Conservation (phyloP, 2,113 vertebrate genomes). For the Calidris pugnax region DNA sequence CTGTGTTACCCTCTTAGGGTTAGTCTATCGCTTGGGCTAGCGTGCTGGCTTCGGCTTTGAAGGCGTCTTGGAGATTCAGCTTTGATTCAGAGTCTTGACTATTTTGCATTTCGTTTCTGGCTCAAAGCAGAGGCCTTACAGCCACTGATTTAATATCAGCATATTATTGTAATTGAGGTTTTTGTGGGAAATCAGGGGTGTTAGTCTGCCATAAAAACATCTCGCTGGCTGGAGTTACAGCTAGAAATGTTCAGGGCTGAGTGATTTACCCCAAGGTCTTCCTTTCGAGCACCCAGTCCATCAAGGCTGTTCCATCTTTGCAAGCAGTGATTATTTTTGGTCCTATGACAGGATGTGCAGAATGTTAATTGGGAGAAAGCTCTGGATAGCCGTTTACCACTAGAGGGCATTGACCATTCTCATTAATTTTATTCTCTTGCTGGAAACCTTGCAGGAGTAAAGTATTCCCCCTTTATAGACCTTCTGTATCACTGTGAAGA, state of each 20-base stretch:
- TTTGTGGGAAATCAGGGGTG: not conserved
- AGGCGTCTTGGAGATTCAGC: not conserved
- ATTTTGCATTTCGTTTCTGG: not conserved
- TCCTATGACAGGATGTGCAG: not conserved
- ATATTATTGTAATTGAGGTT: not conserved
- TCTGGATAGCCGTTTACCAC: not conserved
- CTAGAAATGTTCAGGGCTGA: not conserved
- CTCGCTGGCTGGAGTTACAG: not conserved
- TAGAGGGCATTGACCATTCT: slow-evolving; percentile 30
- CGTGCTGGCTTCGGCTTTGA: fast-evolving
- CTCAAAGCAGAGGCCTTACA: not conserved
- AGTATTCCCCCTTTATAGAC: not conserved
- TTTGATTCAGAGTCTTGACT: not conserved
- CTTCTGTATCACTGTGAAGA: not conserved
- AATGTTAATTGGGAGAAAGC: not conserved
- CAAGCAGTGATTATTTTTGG: not conserved
- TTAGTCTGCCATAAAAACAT: not conserved
- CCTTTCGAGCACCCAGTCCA: not conserved
- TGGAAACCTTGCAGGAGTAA: not conserved
- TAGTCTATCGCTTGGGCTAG: not conserved
- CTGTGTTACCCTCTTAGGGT: not conserved
- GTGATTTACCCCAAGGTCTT: not conserved
- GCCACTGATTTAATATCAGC: not conserved
- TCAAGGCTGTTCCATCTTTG: not conserved
- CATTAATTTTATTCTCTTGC: not conserved